Base-by-base conservation (phyloP, 2,888 invertebrate genomes). In the Pristionchus entomophagus region DNA sequence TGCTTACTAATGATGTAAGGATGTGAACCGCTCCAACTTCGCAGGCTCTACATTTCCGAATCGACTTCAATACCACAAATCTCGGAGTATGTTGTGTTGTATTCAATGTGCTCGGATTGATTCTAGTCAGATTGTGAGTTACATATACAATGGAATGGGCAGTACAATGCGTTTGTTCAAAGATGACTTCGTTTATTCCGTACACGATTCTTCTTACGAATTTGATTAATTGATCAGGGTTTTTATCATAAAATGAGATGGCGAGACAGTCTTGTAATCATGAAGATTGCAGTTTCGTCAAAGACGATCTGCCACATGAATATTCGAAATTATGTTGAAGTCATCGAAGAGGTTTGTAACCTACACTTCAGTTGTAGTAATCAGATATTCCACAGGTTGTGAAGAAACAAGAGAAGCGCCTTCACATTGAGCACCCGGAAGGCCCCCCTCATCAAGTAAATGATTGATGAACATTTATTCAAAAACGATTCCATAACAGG, bases 291-390 rank as follows among this genome's bases (percentile, higher is more conserved):
- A 59, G 59, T 8, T 22, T 26, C 10, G 26, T 59, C 26, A 32
- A 22, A 0, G 73, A 73, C 73, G 12, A 45, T 73, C 38, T 73
- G 73, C 26, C 73, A 73, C 45, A 38, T 73, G 41, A 73, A 73
- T 41, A 73, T 73, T 26, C 73, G 73, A 17, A 73, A 73, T 14
- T 12, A 45, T 3, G 38, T 41, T 3, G 41, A 38, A 26, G 73
- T n/a, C 2, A 26, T 73, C n/a, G 73, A 73, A n/a, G n/a, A 41
- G 73, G 73, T 73, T 22, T 45, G 2, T 6, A 59, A 59, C 5
- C 5, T 35, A 32, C 35, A 35, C 32, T n/a, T 4, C 4, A 56
- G 1, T 4, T n/a, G 10, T 6, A 56, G 5, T 56, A 8, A n/a
- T 35, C 65, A 35, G 65, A n/a, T 35, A 2, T 14, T 65, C 17